Evolutionary conservation across 2,888 invertebrate genomes (phyloP).

Genomic region (Muschampia plurimacula): DNA sequence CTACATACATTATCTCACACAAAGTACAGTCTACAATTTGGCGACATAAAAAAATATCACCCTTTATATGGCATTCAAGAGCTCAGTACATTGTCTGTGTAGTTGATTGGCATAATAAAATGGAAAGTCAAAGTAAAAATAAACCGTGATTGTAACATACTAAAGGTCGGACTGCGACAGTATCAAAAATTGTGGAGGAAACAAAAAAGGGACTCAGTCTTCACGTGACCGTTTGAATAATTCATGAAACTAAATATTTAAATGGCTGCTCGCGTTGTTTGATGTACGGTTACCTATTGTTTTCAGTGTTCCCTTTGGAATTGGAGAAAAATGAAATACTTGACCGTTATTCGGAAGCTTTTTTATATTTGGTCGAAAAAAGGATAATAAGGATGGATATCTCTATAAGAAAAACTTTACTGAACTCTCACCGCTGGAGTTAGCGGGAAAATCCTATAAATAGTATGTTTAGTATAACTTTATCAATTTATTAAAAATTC

Average conservation of each 20-base stretch:
- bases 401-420: background rate
- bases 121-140: constrained; percentile 5
- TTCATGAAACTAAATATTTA: constrained; percentile 40
- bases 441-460: background rate
- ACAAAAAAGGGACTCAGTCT: constrained; percentile 27
- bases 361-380: background rate
- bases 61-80: background rate
- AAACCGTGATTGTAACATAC: constrained; percentile 15
- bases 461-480: background rate
- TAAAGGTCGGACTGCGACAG: constrained; percentile 13
- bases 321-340: constrained; percentile 4
- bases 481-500: too few species aligned
- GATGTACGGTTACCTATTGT: constrained; percentile 25
- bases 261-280: constrained; percentile 30
- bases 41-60: background rate
- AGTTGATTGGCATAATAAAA: constrained; percentile 3
- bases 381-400: background rate
- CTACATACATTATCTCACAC: too few species aligned
- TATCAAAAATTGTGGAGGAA: constrained; percentile 27
- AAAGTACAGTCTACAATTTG: too few species aligned
- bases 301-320: constrained; percentile 6
- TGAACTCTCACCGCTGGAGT: background rate
- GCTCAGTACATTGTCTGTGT: background rate
- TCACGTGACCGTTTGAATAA: constrained; percentile 38
- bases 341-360: background rate